Evolutionary conservation across 2,113 vertebrate species (phyloP).

Genomic region (Mandrillus leucophaeus): DNA sequence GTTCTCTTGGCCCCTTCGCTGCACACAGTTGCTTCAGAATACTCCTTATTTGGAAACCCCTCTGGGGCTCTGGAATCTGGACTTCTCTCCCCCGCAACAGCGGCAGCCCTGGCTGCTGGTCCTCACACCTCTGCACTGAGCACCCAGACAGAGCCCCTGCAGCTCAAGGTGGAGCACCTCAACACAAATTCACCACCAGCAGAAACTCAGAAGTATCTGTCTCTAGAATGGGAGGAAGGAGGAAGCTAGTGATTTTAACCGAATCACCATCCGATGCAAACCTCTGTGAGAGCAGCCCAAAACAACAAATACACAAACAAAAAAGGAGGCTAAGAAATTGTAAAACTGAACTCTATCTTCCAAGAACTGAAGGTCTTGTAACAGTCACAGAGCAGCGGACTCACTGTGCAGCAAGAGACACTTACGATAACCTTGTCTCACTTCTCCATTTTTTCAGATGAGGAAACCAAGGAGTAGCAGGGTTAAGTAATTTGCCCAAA

Average conservation of each 20-base stretch:
- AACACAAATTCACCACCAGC: neutral
- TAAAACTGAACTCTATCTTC: neutral
- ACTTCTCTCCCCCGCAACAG: accelerated
- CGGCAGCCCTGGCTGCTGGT: neutral
- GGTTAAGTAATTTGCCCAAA: neutral
- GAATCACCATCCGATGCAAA: neutral
- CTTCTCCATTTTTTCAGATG: neutral
- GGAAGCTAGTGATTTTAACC: neutral
- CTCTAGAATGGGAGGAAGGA: neutral
- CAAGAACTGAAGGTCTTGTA: neutral
- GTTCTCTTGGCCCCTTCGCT: neutral
- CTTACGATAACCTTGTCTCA: neutral
- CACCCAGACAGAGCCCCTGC: neutral
- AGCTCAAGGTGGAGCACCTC: neutral
- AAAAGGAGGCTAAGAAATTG: neutral
- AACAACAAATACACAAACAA: neutral
- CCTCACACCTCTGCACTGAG: neutral
- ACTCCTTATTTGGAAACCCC: neutral
- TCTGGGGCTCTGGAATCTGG: neutral
- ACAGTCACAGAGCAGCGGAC: neutral
- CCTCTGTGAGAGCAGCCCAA: neutral
- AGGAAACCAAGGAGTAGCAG: neutral
- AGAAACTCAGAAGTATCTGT: neutral
- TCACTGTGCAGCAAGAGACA: neutral
- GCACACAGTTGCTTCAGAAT: neutral